Conservation (phyloP, 1,140 invertebrate genomes). For the Drosophila parvula region DNA sequence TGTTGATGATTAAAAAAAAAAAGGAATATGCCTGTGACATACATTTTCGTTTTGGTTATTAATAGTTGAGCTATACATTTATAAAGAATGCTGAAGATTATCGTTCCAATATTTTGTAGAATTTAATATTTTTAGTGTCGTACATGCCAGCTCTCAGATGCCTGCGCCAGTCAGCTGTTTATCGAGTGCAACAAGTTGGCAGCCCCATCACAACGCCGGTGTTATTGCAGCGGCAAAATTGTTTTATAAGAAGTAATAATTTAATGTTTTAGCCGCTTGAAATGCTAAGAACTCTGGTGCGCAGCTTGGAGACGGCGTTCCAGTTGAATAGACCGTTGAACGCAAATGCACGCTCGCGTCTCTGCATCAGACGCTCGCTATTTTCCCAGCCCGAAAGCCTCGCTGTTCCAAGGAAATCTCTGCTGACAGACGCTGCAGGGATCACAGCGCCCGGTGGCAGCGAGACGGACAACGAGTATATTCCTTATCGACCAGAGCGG, state of each 20-base stretch:
- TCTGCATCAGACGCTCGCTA: slow-evolving; percentile 27
- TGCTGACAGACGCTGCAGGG: slow-evolving; percentile 6
- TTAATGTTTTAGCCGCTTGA: not conserved
- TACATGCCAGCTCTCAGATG: not conserved
- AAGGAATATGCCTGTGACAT: too few species aligned
- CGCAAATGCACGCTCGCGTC: not conserved
- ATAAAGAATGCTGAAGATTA: too few species aligned
- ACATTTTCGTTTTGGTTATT: too few species aligned
- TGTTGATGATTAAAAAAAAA: too few species aligned
- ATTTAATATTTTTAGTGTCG: not conserved
- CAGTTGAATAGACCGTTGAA: slow-evolving; percentile 14
- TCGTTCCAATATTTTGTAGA: too few species aligned
- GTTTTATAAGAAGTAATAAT: slow-evolving; percentile 43
- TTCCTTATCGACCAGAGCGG: slow-evolving; percentile 55
- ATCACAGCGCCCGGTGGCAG: slow-evolving; percentile 17
- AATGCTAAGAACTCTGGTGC: slow-evolving; percentile 60
- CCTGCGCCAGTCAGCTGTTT: not conserved
- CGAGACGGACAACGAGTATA: slow-evolving; percentile 64
- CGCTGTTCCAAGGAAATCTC: slow-evolving; percentile 18
- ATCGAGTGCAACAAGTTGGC: slow-evolving; percentile 11
- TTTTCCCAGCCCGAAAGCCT: slow-evolving; percentile 56
- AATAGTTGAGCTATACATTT: too few species aligned
- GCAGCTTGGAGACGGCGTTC: slow-evolving; percentile 45
- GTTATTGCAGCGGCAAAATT: slow-evolving; percentile 10
- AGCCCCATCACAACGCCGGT: slow-evolving; percentile 6